phyloP scores from a whole-genome alignment of 2,113 vertebrate species.

The Varanus salvator region DNA sequence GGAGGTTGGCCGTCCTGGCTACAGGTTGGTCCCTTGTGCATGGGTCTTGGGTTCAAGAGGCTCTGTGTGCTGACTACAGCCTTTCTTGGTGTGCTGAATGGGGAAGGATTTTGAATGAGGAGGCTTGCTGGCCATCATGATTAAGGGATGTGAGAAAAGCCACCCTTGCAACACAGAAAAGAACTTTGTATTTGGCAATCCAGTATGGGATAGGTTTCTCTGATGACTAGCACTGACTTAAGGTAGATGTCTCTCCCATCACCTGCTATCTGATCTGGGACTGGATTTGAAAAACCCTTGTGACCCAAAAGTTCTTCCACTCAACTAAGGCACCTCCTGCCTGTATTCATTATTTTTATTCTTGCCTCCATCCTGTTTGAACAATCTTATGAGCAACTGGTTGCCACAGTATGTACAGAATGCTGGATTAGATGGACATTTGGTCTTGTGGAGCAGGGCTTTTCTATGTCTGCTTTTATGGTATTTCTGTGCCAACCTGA shows the following conservation, averaged over 20 bases:
- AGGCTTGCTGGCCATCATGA: neutral
- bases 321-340: neutral
- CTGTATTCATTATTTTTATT: too few species aligned
- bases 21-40: too few species aligned
- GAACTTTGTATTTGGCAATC: neutral
- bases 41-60: too few species aligned
- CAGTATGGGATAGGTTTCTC: too few species aligned
- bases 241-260: neutral
- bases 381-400: too few species aligned
- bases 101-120: neutral
- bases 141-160: neutral
- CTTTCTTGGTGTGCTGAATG: neutral
- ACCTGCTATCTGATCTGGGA: neutral
- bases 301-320: neutral
- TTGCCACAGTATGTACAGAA: too few species aligned
- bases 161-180: neutral
- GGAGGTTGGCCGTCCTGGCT: too few species aligned
- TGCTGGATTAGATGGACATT: too few species aligned
- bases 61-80: too few species aligned
- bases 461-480: neutral
- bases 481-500: neutral
- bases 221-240: too few species aligned
- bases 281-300: neutral
- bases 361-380: too few species aligned
- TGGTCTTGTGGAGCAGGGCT: too few species aligned